A percentile compares a stretch with the other conserved stretches of the same genome.
Evolutionary conservation across 2,797 vertebrate species (phyloP).

Genomic region (Buceros bicornis): DNA sequence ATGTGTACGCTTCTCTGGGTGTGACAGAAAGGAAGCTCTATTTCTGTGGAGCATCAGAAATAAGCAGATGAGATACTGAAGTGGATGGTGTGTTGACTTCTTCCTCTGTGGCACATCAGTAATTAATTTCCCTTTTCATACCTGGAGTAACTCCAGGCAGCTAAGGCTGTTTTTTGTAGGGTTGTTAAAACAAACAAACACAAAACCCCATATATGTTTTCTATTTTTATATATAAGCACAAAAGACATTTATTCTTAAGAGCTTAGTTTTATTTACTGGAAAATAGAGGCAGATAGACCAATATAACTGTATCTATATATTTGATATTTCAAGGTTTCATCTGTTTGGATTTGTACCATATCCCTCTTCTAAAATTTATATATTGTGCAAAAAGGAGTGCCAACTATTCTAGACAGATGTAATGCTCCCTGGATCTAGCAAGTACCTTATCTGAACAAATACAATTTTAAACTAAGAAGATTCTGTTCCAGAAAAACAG

Average conservation of each 20-base stretch:
- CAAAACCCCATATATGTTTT: background rate
- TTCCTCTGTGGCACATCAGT: background rate
- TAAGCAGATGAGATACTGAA: background rate
- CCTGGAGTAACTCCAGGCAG: background rate
- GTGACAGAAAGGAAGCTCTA: background rate
- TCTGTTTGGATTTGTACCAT: background rate
- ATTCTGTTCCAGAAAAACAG: background rate
- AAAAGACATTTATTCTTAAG: background rate
- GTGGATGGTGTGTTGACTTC: background rate
- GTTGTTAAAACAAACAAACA: no score
- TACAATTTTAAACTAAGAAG: background rate
- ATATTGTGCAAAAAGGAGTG: background rate
- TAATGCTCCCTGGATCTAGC: background rate
- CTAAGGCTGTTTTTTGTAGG: background rate
- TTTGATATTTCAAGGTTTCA: background rate
- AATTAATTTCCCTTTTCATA: background rate
- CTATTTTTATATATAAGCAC: background rate
- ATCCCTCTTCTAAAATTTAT: background rate
- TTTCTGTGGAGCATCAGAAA: background rate
- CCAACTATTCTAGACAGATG: background rate
- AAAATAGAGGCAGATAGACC: background rate
- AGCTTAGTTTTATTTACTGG: background rate
- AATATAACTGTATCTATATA: background rate
- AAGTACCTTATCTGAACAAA: background rate
- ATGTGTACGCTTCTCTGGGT: background rate